Conservation (phyloP, 1,140 invertebrate genomes). For the Camponotus floridanus region DNA sequence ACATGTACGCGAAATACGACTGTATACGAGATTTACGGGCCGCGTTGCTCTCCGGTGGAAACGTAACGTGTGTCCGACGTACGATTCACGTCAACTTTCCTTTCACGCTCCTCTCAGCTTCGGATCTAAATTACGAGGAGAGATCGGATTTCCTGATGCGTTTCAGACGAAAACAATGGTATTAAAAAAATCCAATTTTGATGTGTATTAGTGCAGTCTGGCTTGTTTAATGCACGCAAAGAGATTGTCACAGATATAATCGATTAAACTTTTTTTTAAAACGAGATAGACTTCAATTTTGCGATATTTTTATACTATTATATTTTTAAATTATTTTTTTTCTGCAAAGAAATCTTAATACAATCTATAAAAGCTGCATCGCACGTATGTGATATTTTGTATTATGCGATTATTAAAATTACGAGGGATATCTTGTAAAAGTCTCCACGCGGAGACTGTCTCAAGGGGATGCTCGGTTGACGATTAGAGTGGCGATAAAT, state of each 20-base stretch:
- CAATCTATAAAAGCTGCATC: background rate
- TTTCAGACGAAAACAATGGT: background rate
- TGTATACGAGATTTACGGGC: conserved; percentile 28
- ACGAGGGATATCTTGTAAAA: conserved; percentile 2
- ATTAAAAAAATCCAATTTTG: background rate
- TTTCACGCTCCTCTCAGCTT: background rate
- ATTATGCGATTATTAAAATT: conserved; percentile 29
- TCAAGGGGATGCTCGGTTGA: background rate
- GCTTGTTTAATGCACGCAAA: background rate
- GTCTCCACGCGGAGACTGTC: background rate
- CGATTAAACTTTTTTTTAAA: background rate
- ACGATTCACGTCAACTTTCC: background rate
- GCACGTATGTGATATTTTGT: background rate
- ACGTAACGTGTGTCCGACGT: background rate
- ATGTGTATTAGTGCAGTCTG: background rate
- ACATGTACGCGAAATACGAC: conserved; percentile 23
- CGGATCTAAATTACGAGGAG: conserved; percentile 19
- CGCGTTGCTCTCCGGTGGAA: conserved; percentile 13
- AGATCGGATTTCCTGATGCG: conserved; percentile 24
- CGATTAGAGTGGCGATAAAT: conserved; percentile 53
- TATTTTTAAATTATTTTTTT: background rate
- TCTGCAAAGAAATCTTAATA: background rate
- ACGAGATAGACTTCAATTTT: background rate
- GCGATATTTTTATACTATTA: background rate
- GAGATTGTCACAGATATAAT: background rate